Evolutionary conservation across 1,140 invertebrate genomes (phyloP), one percentile per base, ranked within the genome.

Genomic region (Trissolcus basalis): DNA sequence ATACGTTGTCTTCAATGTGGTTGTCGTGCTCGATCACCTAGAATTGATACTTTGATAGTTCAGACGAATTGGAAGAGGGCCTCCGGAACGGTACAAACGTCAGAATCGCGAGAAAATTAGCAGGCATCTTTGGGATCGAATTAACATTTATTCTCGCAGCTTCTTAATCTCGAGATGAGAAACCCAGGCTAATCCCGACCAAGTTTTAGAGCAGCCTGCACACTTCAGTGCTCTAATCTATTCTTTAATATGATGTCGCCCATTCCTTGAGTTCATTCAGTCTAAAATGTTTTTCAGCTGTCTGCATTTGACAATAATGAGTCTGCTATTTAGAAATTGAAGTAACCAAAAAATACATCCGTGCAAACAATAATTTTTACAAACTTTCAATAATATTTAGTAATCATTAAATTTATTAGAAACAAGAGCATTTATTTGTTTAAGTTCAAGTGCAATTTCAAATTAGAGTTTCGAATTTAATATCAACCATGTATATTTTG

Each of bases 1-100:
- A 81, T 81, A 83, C 70, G 82, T 79, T 83, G 77, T 78, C 81
- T 82, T 84, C 81, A 82, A 88, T 88, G 87, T 87, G 81, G 83
- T 84, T 86, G 83, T 86, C 79, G 77, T 77, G 81, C 68, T 78
- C 81, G 82, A 87, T 87, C 84, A 82, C 47, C 78, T 71, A 83
- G 81, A 86, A 86, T 86, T 85, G 83, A 84, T 86, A 83, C 77
- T 72, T 67, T 67, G 79, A 78, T 55, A 75, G 80, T 60, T 74
- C 51, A 68, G 68, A 49, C 58, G 53, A 77, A 55, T 70, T 41
- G 74, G 54, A 77, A 73, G 64, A 50, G 33, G 5, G 9, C 45
- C 16, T 39, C 43, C 12, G 11, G 50, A 10, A 15, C 36, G 16
- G 48, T 53, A 56, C 61, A 73, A 78, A 51, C 16, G 53, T 58